Evolutionary conservation across 2,888 invertebrate genomes (phyloP).

Genomic region (Pandemis heparana): DNA sequence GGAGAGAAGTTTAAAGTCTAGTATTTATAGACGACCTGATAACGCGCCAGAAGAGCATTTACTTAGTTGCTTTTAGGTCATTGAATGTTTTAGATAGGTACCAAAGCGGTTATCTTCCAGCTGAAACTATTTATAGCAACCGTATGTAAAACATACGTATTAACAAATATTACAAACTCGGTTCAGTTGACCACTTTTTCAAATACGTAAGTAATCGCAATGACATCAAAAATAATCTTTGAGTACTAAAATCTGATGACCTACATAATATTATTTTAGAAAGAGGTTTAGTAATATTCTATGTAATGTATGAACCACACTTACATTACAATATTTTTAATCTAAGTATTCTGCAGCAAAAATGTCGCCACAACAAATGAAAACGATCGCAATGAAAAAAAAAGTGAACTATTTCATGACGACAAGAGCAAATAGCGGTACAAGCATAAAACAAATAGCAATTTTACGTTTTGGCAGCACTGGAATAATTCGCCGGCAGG

Average conservation of each 20-base stretch:
- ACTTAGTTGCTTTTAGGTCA: no score
- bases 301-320: neutral
- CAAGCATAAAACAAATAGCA: slow-evolving; percentile 50
- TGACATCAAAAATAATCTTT: no score
- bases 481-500: slow-evolving; percentile 53
- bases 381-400: slow-evolving; percentile 24
- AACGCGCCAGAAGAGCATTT: neutral
- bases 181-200: no score
- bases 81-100: no score
- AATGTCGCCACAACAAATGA: slow-evolving; percentile 1
- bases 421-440: slow-evolving; percentile 41
- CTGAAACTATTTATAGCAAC: no score
- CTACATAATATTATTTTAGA: no score
- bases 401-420: slow-evolving; percentile 33
- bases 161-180: no score
- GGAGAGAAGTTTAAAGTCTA: neutral
- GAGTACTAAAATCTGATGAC: no score
- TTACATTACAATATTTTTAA: neutral
- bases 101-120: no score
- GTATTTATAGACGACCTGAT: neutral
- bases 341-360: neutral
- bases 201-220: no score
- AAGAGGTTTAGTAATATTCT: no score
- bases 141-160: no score
- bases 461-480: slow-evolving; percentile 50